Conservation (phyloP, 2,113 vertebrate species). For the Zosterops borbonicus region DNA sequence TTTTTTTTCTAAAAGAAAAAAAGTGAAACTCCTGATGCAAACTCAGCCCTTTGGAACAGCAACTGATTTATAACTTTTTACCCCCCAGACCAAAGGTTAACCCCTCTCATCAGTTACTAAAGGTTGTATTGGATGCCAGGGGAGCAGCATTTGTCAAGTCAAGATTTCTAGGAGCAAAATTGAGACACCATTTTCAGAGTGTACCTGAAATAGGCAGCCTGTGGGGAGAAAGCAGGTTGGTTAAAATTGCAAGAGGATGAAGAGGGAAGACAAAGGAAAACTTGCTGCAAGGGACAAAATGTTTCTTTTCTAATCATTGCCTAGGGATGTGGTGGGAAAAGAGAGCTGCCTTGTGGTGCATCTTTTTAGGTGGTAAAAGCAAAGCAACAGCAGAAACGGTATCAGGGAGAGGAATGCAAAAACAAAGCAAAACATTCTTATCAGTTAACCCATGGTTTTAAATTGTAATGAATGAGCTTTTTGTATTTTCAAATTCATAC, state of each 20-base stretch:
- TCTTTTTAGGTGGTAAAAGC: not conserved
- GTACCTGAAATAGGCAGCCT: conserved; percentile 20
- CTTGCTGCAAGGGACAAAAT: not conserved
- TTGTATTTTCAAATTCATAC: not conserved
- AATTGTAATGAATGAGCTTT: not conserved
- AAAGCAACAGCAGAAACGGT: not conserved
- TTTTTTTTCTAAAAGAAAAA: not conserved
- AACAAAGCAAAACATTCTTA: not conserved
- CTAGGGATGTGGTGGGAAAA: not conserved
- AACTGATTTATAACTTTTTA: conserved; percentile 33
- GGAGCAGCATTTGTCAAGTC: conserved; percentile 39
- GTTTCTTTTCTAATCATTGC: not conserved
- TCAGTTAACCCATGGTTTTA: not conserved
- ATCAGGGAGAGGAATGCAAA: not conserved
- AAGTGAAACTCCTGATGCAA: conserved; percentile 5
- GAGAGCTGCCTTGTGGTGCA: not conserved
- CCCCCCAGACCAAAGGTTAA: conserved; percentile 28
- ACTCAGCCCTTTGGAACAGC: conserved; percentile 8
- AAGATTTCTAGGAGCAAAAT: conserved; percentile 37
- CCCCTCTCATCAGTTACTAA: not conserved
- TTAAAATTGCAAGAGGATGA: conserved; percentile 19
- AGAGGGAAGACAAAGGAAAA: not conserved
- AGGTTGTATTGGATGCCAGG: not conserved
- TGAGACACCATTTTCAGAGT: conserved; percentile 20
- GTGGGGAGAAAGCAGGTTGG: not conserved